Base-by-base conservation (phyloP, 37 sponge, comb jelly and placozoan species). In the Beroe forskalii region DNA sequence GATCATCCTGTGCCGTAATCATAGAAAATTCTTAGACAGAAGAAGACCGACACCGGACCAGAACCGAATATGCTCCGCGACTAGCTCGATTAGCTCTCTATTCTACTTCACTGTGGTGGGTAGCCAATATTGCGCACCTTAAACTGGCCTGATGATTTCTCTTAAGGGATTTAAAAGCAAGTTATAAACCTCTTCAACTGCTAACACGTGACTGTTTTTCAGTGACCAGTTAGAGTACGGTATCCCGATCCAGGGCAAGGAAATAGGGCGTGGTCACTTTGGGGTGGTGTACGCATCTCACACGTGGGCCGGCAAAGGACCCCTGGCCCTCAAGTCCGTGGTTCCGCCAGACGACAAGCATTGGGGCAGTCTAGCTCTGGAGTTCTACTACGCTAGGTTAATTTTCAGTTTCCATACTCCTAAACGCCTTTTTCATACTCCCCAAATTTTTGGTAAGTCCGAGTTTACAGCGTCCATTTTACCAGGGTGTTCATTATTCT, bases 261-360 rank as follows among this genome's bases (percentile, higher is more conserved):
- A 97, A 66, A 67, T 96, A 60, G 99, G 99, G 44, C 91, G 99
- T 17, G 99, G 99, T 37, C 99, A 98, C 91, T 98, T 96, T 90
- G 99, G 99, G 1, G 96, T 98, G 23, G 99, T 98, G 90, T 98
- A 94, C 67, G 90, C 95, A 62, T 95, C 95, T 92, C 91, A 94
- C 23, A 94, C 93, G 91, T 98, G 99, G 99, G 99, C 95, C 0
- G 95, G 95, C 1, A 93, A 96, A 60, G 94, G 94, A 0, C 94
- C 93, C 0, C 90, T 94, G 1, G 95, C 95, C 62, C 94, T 98
- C 31, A 98, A 98, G 89, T 93, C 94, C 41, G 95, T 98, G 0
- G 94, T 95, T 0, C 99, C 99, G 0, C 99, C 99, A 0, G 99
- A 98, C 76, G 99, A 98, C 89, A 98, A 96, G 62, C 99, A 98